Base-by-base conservation (phyloP, 2,888 invertebrate genomes). In the Apantesis nais region DNA sequence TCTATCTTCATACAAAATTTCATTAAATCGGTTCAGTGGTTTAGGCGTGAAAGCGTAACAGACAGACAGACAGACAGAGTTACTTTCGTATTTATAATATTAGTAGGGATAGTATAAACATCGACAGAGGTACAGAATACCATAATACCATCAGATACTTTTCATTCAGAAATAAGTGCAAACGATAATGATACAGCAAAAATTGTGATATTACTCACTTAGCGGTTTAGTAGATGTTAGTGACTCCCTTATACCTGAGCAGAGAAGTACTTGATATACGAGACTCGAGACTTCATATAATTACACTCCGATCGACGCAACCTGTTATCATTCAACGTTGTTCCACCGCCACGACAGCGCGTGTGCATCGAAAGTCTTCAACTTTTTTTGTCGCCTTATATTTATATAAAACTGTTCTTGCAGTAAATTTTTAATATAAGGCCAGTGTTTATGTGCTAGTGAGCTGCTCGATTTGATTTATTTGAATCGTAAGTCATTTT, bases 321-420 rank as follows among this genome's bases (percentile, higher is more conserved):
- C 73, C 79, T 85, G 86, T 92, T 91, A 90, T 91, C 91, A 90
- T 88, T 87, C 89, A 80, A 84, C 88, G 88, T 81, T 87, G 82
- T 79, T 82, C 79, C 81, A 83, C 78, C 80, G 82, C 41, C 74
- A 76, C 71, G 85, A 74, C 78, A 88, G 89, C 88, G 82, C 87
- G 89, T 85, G 84, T 77, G 31, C 52, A 55, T 66, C 75, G 73
- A 71, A 76, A 72, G 70, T 78, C 70, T 81, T 83, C 81, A 77
- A 80, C 74, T 69, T 79, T 63, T 80, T 80, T 74, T 74, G n/a
- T 76, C 82, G 79, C 74, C 77, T 74, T 68, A 39, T 58, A 44
- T 37, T 48, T 44, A 31, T 66, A 62, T 66, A 41, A 39, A 62
- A 41, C 62, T 62, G 41, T 63, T 52, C 64, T 69, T 37, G 4